Evolutionary conservation across 2,797 vertebrate genomes (phyloP).

Genomic region (Myotis vivesi): DNA sequence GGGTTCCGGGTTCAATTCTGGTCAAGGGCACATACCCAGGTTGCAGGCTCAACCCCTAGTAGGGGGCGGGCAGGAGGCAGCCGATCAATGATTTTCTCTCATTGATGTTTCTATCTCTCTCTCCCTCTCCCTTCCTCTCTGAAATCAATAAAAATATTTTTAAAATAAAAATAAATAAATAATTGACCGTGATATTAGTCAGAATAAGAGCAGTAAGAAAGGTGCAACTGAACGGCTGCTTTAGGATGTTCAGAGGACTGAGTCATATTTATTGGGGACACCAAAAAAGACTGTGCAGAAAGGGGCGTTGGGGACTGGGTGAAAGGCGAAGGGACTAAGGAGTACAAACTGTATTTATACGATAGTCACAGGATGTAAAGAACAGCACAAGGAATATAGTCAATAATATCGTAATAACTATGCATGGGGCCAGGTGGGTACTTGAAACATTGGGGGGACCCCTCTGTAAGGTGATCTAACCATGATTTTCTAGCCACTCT

Average conservation of each 20-base stretch:
- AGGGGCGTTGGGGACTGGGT: background rate
- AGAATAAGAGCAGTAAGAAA: background rate
- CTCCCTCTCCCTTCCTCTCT: no score
- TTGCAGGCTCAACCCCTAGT: no score
- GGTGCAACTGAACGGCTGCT: background rate
- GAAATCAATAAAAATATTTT: background rate
- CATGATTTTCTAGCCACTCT: background rate
- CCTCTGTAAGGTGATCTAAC: background rate
- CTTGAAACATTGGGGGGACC: background rate
- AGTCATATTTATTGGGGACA: conserved; percentile 16
- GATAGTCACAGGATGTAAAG: background rate
- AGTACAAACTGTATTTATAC: background rate
- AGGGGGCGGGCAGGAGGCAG: no score
- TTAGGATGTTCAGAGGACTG: background rate
- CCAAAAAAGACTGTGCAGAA: background rate
- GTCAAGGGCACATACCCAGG: no score
- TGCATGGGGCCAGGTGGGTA: background rate
- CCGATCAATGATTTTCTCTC: no score
- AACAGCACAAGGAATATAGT: background rate
- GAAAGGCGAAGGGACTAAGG: background rate
- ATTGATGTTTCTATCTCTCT: no score
- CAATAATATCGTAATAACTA: background rate
- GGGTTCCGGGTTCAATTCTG: no score
- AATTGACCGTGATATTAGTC: background rate
- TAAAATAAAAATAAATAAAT: background rate